Evolutionary conservation across 2,888 invertebrate species (phyloP).

Genomic region (Crematogaster levior): DNA sequence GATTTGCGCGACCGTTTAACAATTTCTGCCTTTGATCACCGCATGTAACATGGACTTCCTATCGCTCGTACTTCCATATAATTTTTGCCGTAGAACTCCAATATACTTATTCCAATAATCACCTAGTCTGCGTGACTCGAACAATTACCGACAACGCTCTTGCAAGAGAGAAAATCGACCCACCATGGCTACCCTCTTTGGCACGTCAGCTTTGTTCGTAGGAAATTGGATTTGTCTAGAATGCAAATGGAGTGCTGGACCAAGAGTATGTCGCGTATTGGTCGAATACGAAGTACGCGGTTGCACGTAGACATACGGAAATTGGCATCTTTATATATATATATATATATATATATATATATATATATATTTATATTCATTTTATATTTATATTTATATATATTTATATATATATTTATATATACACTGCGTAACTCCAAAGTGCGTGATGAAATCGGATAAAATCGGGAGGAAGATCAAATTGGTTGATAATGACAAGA

Average conservation of each 20-base stretch:
- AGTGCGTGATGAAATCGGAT: conserved; percentile 3
- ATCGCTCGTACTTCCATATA: conserved; percentile 35
- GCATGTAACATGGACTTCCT: conserved; percentile 16
- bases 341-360: too few species aligned
- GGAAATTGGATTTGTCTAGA: conserved; percentile 78
- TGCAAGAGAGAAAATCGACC: conserved; percentile 64
- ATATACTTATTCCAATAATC: conserved; percentile 68
- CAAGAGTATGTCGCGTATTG: conserved; percentile 58
- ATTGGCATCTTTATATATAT: conserved; percentile 35
- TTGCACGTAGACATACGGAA: conserved; percentile 50
- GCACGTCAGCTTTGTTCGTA: conserved; percentile 74
- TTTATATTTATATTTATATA: too few species aligned
- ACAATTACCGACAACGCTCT: conserved; percentile 68
- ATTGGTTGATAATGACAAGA: background rate
- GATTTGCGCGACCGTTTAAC: conserved; percentile 50
- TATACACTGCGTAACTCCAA: background rate
- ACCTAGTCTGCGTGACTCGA: conserved; percentile 67
- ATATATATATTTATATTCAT: too few species aligned
- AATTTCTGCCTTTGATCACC: conserved; percentile 48
- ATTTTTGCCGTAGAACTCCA: conserved; percentile 52
- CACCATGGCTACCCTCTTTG: conserved; percentile 52
- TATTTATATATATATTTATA: too few species aligned
- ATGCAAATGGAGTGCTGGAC: conserved; percentile 77
- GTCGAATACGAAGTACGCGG: conserved; percentile 30
- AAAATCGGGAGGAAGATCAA: background rate